phyloP scores from a whole-genome alignment of 2,888 invertebrate species.

The Rhorus exstirpatorius region DNA sequence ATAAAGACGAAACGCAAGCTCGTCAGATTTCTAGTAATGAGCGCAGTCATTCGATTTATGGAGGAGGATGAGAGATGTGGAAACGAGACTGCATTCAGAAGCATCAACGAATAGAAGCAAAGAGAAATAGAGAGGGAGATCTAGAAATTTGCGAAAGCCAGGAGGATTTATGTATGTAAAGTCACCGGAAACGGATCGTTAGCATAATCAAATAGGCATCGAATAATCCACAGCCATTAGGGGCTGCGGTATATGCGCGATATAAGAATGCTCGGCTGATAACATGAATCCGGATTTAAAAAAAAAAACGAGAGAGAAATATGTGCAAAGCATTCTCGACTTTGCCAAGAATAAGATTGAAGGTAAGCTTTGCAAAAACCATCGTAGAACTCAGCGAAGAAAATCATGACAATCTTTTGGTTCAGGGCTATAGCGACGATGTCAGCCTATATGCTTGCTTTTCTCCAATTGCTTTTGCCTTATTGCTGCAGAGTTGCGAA shows the following conservation, averaged over 20 bases:
- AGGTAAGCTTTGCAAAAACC: not conserved
- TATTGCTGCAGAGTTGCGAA: not conserved
- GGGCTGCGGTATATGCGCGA: slow-evolving; percentile 3
- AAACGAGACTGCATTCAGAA: slow-evolving; percentile 32
- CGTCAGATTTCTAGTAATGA: slow-evolving; percentile 67
- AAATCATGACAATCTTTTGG: not conserved
- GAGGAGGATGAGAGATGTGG: slow-evolving; percentile 33
- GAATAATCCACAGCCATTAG: slow-evolving; percentile 63
- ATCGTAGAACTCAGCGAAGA: not conserved
- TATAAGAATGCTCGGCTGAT: slow-evolving; percentile 19
- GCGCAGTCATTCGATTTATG: slow-evolving; percentile 53
- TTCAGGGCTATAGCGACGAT: not conserved
- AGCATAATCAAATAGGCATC: slow-evolving; percentile 64
- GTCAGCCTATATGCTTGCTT: not conserved
- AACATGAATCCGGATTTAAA: slow-evolving; percentile 44
- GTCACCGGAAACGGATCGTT: slow-evolving; percentile 64
- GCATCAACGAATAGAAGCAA: slow-evolving; percentile 26
- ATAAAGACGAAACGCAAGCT: slow-evolving; percentile 54
- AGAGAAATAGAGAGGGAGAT: slow-evolving; percentile 12
- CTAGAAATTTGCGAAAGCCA: slow-evolving; percentile 28
- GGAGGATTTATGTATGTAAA: slow-evolving; percentile 22
- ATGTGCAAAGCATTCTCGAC: slow-evolving; percentile 11
- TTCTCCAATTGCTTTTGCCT: not conserved
- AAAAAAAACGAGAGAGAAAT: slow-evolving; percentile 8
- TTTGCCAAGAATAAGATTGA: not conserved